These are phyloP conservation scores for Thermophis baileyi DNA, from an alignment of 2,113 vertebrate species.

Conservation along the genomic window DNA sequence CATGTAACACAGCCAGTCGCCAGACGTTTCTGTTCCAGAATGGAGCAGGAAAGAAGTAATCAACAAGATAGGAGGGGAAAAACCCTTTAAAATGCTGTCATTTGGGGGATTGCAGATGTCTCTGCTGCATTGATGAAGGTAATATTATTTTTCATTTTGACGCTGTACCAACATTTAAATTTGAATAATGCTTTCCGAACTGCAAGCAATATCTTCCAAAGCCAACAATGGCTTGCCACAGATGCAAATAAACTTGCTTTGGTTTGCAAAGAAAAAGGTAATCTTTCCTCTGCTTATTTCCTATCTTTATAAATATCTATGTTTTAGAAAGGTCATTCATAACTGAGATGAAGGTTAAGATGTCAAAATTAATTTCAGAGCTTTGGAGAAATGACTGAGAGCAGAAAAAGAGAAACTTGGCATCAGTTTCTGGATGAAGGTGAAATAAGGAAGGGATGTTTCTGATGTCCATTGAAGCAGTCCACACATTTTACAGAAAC, in stretches of 20 bases:
- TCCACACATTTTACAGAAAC: background rate
- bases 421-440: background rate
- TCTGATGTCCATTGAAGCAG: background rate
- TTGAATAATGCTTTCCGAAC: constrained; percentile 24
- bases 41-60: constrained; percentile 20
- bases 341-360: constrained; percentile 5
- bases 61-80: constrained; percentile 15
- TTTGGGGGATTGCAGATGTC: constrained; percentile 16
- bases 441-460: background rate
- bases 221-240: background rate
- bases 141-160: constrained; percentile 36
- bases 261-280: constrained; percentile 7
- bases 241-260: too few species aligned
- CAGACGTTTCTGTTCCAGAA: constrained; percentile 32
- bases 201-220: background rate
- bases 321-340: background rate
- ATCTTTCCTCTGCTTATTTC: background rate
- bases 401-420: background rate
- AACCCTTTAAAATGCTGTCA: constrained; percentile 30
- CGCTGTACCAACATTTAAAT: background rate
- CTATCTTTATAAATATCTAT: constrained; percentile 8
- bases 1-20: constrained; percentile 36
- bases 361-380: constrained; percentile 26
- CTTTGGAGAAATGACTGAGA: background rate
- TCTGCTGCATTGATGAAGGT: constrained; percentile 24